Evolutionary conservation across 2,113 vertebrate species (phyloP).

Genomic region (Ursus arctos): DNA sequence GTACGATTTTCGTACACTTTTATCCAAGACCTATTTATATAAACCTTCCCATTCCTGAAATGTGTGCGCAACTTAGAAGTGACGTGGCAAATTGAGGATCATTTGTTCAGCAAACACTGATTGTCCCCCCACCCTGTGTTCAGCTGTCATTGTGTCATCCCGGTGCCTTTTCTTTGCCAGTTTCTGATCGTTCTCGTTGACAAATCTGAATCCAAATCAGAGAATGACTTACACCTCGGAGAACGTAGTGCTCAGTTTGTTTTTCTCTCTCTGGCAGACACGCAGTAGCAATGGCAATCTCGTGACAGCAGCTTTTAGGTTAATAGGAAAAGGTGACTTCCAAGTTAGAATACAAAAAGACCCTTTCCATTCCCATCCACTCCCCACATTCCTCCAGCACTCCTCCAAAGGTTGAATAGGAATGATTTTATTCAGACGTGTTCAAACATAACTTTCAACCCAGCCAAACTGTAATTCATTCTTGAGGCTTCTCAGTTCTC

Average conservation of each 20-base stretch:
- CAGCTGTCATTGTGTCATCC: background rate
- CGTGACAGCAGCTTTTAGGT: background rate
- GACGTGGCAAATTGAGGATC: background rate
- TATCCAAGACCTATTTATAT: conserved; percentile 58
- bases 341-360: background rate
- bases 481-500: background rate
- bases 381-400: background rate
- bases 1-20: conserved; percentile 51
- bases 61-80: background rate
- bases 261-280: background rate
- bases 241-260: background rate
- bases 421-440: background rate
- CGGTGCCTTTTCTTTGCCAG: background rate
- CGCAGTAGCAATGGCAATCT: background rate
- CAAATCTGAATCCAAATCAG: background rate
- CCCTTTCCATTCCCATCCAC: background rate
- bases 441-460: background rate
- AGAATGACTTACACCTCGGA: background rate
- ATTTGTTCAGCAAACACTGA: background rate
- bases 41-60: conserved; percentile 57
- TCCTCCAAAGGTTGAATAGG: background rate
- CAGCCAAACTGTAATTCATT: background rate
- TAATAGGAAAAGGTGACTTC: background rate
- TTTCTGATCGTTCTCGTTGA: background rate
- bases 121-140: background rate